Percentiles rank a stretch among this genome's conserved stretches.
Evolutionary conservation across 2,888 invertebrate species (phyloP).

Genomic region (Trilocha varians): DNA sequence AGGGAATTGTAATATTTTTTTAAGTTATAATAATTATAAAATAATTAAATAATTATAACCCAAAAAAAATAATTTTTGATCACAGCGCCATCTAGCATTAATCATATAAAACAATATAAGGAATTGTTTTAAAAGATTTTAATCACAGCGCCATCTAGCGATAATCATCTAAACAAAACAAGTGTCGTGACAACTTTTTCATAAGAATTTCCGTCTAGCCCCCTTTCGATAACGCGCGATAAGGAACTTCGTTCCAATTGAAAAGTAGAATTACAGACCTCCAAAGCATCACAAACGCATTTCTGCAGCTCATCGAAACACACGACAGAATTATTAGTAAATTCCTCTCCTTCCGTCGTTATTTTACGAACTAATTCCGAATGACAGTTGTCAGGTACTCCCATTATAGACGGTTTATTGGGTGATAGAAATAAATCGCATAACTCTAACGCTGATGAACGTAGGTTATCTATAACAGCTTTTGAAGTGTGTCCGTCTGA

Average conservation of each 20-base stretch:
- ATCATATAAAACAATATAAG: too few species aligned
- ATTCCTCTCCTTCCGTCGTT: constrained; percentile 59
- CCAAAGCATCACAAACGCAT: constrained; percentile 74
- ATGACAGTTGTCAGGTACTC: constrained; percentile 48
- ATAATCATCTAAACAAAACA: too few species aligned
- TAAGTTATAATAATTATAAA: too few species aligned
- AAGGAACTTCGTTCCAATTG: not conserved
- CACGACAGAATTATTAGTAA: constrained; percentile 66
- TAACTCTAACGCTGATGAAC: constrained; percentile 55
- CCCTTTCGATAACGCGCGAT: not conserved
- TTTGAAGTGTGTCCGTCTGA: constrained; percentile 54
- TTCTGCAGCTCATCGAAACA: constrained; percentile 91
- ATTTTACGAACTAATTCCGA: constrained; percentile 56
- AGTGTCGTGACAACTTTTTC: too few species aligned
- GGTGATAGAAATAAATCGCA: constrained; percentile 57
- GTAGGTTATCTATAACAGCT: constrained; percentile 52
- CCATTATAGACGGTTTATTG: constrained; percentile 40
- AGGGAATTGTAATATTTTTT: too few species aligned
- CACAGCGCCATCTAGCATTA: too few species aligned
- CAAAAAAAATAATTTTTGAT: too few species aligned
- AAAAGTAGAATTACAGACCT: constrained; percentile 49
- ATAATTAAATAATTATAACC: too few species aligned
- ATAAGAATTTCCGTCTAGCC: too few species aligned
- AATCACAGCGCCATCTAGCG: too few species aligned
- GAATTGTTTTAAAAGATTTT: too few species aligned